Evolutionary conservation across 2,797 vertebrate genomes (phyloP).

Genomic region (Remorina albescens): DNA sequence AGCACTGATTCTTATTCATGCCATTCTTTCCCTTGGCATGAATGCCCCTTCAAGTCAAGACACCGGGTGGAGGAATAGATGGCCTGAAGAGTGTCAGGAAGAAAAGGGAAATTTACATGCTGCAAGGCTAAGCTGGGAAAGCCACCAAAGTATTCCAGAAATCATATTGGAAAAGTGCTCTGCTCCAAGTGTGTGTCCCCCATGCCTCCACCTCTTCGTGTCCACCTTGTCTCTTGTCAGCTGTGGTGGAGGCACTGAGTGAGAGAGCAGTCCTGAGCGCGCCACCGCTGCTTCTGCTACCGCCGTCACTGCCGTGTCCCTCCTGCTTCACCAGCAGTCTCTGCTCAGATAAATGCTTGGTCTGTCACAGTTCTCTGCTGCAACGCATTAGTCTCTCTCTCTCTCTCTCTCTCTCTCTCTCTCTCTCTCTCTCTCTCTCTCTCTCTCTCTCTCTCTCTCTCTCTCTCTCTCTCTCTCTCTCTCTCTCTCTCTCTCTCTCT

Average conservation of each 20-base stretch:
- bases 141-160: constrained; percentile 70
- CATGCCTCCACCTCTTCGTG: constrained; percentile 55
- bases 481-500: constrained; percentile 61
- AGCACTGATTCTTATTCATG: constrained; percentile 74
- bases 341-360: constrained; percentile 81
- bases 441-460: constrained; percentile 70
- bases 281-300: constrained; percentile 24
- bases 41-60: constrained; percentile 66
- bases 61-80: constrained; percentile 37
- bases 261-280: constrained; percentile 61
- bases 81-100: constrained; percentile 47
- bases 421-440: constrained; percentile 66
- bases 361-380: constrained; percentile 85
- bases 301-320: constrained; percentile 47
- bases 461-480: constrained; percentile 71
- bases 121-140: constrained; percentile 57
- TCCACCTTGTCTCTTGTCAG: constrained; percentile 69
- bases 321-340: constrained; percentile 75
- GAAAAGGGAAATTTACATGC: constrained; percentile 46
- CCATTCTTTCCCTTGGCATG: constrained; percentile 56
- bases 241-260: constrained; percentile 70
- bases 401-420: constrained; percentile 70
- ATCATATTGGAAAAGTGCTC: constrained; percentile 56
- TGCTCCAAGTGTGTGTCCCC: constrained; percentile 61
- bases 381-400: constrained; percentile 82